Conservation (phyloP, 2,888 invertebrate genomes). For the Synanthedon formicaeformis region DNA sequence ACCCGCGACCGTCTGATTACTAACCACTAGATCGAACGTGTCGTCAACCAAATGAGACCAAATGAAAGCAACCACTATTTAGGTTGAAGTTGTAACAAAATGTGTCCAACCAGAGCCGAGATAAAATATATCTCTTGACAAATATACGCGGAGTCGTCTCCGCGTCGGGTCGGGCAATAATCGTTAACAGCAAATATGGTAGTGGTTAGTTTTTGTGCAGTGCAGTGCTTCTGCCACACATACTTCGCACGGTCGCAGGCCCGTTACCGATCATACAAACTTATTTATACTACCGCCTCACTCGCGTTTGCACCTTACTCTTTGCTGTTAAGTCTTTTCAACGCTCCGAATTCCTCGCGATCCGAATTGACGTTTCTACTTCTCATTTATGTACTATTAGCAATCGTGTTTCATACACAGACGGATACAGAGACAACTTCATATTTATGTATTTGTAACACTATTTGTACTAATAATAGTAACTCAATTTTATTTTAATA, state of each 20-base stretch:
- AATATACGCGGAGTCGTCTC: conserved; percentile 10
- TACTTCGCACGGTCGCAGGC: conserved; percentile 36
- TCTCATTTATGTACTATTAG: conserved; percentile 8
- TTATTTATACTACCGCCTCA: neutral
- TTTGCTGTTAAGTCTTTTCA: neutral
- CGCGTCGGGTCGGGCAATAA: conserved; percentile 36
- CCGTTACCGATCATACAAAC: conserved; percentile 29
- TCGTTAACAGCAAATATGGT: conserved; percentile 45
- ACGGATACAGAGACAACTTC: neutral
- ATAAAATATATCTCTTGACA: neutral
- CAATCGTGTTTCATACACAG: conserved; percentile 3
- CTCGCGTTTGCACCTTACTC: neutral
- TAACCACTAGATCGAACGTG: too few species aligned
- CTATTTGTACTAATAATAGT: too few species aligned
- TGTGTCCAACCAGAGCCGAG: neutral
- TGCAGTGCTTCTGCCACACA: conserved; percentile 33
- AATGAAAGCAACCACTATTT: too few species aligned
- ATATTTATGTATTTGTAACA: too few species aligned
- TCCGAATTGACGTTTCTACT: conserved; percentile 3
- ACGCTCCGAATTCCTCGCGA: neutral
- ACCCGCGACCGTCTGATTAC: too few species aligned
- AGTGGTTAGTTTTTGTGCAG: conserved; percentile 36
- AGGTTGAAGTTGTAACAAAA: too few species aligned
- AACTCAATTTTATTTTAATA: too few species aligned
- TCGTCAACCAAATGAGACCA: too few species aligned